A percentile compares a stretch with the other conserved stretches of the same genome.
These are phyloP conservation scores for Petromus typicus DNA, from an alignment of 2,113 vertebrate genomes.

Conservation along the genomic window DNA sequence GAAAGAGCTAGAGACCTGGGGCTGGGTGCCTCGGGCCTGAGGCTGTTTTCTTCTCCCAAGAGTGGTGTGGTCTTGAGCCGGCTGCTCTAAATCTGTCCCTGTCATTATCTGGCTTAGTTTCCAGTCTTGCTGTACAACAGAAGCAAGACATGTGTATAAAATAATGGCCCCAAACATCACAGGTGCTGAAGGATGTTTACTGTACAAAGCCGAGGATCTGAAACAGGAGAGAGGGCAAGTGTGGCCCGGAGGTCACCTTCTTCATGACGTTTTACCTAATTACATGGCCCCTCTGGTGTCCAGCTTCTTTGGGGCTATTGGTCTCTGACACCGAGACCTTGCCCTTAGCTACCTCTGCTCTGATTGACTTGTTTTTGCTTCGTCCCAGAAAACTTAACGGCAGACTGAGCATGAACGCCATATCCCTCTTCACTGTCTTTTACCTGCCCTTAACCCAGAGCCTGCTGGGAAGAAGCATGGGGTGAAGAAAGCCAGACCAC, in stretches of 20 bases:
- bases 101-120: neutral
- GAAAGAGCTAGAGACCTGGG: neutral
- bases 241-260: neutral
- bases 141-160: neutral
- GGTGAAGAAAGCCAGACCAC: neutral
- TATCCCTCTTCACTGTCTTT: neutral
- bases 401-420: neutral
- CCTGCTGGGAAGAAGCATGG: neutral
- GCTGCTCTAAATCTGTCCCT: neutral
- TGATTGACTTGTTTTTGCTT: slow-evolving; percentile 7
- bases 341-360: neutral
- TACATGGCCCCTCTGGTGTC: neutral
- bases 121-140: neutral
- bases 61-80: neutral
- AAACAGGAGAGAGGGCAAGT: neutral
- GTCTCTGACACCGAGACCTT: neutral
- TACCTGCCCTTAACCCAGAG: neutral
- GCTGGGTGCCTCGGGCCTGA: neutral
- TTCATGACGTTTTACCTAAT: neutral
- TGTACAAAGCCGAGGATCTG: slow-evolving; percentile 19
- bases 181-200: neutral
- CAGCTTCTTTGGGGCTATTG: neutral
- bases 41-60: neutral
- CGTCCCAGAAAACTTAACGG: neutral
- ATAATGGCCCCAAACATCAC: neutral